Evolutionary conservation across 2,888 invertebrate genomes (phyloP), one percentile per base, ranked within the genome.

Genomic region (Polymixis flavicincta): DNA sequence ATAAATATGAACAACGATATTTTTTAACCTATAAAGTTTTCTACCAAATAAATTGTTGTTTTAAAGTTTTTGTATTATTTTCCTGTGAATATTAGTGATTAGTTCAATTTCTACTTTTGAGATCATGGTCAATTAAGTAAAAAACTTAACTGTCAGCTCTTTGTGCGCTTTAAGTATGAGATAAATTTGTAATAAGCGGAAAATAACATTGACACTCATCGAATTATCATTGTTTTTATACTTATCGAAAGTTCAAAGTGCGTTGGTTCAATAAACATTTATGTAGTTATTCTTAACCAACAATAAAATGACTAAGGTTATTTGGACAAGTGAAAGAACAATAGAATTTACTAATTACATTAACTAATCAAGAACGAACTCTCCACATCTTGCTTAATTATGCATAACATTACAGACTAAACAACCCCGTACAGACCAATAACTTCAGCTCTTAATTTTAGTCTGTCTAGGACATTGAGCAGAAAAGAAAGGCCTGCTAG

Each of bases 1-100:
- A 66, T n/a, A 9, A 63, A 50, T 66, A 73, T 22, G 69, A 71
- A 63, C 63, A 78, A 87, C 65, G 72, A 74, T 52, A 64, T 42
- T 76, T 70, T 71, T 66, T 63, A 73, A 76, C 57, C 57, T 57
- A 37, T 71, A 68, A 72, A 83, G 48, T 85, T 85, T 85, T 87
- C 45, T 82, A 82, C 68, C 61, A 76, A 82, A 85, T 78, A 82
- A 81, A 81, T 50, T 45, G 42, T 64, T 61, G 61, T 69, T 66
- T 17, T 37, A 59, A 76, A 8, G 0, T 42, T 45, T 66, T 65
- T 66, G 70, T 75, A 61, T 85, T 42, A 75, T 85, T 85, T 84
- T n/a, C 57, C 78, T 71, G 14, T 19, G 48, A 48, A 32, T 59
- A 25, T 66, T 3, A 65, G 42, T 61, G 25, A 6, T 57, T 42